Evolutionary conservation across 2,113 vertebrate genomes (phyloP), one percentile per base, ranked within the genome.

Genomic region (Pampusana beccarii): DNA sequence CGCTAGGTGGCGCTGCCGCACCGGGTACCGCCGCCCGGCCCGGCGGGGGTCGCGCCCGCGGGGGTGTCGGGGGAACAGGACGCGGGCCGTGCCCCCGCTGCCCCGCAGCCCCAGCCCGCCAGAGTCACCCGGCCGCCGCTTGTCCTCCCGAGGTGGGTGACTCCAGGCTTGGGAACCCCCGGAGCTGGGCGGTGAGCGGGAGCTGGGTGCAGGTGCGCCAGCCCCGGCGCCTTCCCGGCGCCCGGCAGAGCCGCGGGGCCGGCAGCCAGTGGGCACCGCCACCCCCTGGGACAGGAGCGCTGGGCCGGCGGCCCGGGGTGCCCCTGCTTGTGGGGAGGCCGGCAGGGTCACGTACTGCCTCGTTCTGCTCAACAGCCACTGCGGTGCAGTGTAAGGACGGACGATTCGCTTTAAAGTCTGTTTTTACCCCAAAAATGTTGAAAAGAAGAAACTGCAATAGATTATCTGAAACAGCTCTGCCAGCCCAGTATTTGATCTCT

Each of bases 1-100:
- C 95, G 79, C 92, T 17, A 66, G 92, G 86, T 90, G 94, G 51
- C 94, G 57, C 89, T 82, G 85, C 85, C 66, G 88, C 92, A 86
- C 84, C 75, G 60, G 75, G 5, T 6, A 91, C 88, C 4, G 56
- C 40, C 17, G 8, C 38, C 25, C 51, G 18, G 44, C n/a, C 15
- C 44, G 28, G 21, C 58, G 38, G 13, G 50, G 28, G 34, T 5
- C 14, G 34, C 67, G 48, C 66, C 6, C 17, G 42, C 8, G 25
- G 12, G 20, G 44, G 44, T 46, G 44, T 46, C 17, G 38, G 67
- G 25, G 17, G 19, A 4, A 36, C 34, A 46, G 44, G 18, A 19
- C 44, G 17, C 42, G 16, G 42, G 16, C 42, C 42, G 42, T 44
- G 42, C 42, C 42, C 38, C 42, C 42, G 42, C 42, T 44, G 42